Evolutionary conservation across 2,797 vertebrate genomes (phyloP).

Genomic region (Columba guinea): DNA sequence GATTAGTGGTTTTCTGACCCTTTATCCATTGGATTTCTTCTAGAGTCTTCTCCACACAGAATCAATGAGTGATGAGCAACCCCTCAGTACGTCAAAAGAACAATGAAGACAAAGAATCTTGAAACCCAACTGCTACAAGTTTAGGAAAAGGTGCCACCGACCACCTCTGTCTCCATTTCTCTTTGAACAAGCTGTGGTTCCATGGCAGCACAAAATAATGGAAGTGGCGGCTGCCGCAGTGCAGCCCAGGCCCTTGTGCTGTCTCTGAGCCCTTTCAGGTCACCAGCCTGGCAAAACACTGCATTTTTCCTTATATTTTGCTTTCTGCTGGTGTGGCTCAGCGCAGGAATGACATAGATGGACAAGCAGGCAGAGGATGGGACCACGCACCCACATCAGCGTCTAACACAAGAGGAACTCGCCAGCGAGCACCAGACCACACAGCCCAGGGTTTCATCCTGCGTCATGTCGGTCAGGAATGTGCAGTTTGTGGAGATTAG

Average conservation of each 20-base stretch:
- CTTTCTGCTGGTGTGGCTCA: neutral
- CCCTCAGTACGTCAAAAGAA: neutral
- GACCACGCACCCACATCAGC: neutral
- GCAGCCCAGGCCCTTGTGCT: neutral
- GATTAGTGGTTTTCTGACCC: slow-evolving; percentile 23
- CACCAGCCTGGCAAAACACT: neutral
- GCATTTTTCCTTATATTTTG: neutral
- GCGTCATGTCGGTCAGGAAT: rapidly evolving
- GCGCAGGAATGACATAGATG: neutral
- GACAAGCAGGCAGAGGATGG: neutral
- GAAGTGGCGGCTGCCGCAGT: neutral
- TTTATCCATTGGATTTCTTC: slow-evolving; percentile 14
- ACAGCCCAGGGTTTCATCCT: neutral
- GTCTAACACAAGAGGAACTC: neutral
- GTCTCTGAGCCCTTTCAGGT: neutral
- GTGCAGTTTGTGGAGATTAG: neutral
- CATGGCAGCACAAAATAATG: neutral
- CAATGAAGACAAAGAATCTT: slow-evolving; percentile 1
- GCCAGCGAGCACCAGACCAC: neutral
- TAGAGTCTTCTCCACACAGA: slow-evolving; percentile 6
- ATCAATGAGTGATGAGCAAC: neutral
- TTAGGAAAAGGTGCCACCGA: neutral
- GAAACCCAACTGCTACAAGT: neutral
- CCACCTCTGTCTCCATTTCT: neutral
- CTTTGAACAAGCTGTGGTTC: neutral